Percentiles rank a stretch among this genome's conserved stretches.
phyloP scores from a whole-genome alignment of 2,888 invertebrate genomes.

The Drosophila histrio region DNA sequence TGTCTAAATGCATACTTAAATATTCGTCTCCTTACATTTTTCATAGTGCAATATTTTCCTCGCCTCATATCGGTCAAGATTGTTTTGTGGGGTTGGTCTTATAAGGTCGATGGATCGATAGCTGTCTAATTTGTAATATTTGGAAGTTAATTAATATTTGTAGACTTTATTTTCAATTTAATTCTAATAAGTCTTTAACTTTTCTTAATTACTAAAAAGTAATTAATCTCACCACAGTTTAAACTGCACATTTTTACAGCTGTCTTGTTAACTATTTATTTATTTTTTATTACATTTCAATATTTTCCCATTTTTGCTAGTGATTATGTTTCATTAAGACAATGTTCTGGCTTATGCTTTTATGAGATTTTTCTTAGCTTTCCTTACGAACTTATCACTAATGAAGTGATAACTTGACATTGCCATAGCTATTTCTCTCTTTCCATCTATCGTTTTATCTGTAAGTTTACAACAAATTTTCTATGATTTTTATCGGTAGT shows the following conservation, averaged over 20 bases:
- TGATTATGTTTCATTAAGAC: constrained; percentile 29
- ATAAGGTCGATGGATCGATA: constrained; percentile 5
- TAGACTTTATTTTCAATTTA: too few relatives aligned
- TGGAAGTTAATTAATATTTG: not conserved
- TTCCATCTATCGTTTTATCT: constrained; percentile 39
- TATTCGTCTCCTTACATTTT: constrained; percentile 7
- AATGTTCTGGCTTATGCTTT: not conserved
- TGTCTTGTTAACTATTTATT: not conserved
- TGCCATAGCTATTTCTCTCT: not conserved
- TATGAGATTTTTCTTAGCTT: not conserved
- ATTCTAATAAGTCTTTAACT: too few relatives aligned
- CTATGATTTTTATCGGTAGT: constrained; percentile 64
- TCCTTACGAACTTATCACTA: constrained; percentile 33
- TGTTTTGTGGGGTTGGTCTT: not conserved
- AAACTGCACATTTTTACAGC: not conserved
- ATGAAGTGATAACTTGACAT: constrained; percentile 69
- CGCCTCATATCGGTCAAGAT: constrained; percentile 32
- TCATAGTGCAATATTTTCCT: constrained; percentile 2
- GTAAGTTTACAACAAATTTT: constrained; percentile 60
- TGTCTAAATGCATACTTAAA: not conserved
- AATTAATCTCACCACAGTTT: too few relatives aligned
- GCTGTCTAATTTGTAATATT: constrained; percentile 4
- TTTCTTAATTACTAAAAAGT: too few relatives aligned
- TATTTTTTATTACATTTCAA: not conserved
- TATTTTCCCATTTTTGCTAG: not conserved